Percentiles rank a stretch among this genome's conserved stretches.
phyloP scores from a whole-genome alignment of 1,140 invertebrate species.

The Ostrea edulis region DNA sequence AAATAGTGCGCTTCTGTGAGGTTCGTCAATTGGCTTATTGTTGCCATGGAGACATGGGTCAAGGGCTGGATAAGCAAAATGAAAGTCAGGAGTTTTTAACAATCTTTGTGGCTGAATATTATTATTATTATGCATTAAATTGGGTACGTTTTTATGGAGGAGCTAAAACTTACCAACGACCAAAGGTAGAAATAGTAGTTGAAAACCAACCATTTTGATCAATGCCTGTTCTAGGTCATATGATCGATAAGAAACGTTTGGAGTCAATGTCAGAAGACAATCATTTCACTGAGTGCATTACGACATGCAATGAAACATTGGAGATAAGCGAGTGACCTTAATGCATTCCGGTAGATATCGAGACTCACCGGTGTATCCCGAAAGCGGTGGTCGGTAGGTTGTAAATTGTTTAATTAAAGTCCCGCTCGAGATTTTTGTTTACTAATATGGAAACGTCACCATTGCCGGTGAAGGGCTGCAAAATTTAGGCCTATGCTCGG shows the following conservation, averaged over 20 bases:
- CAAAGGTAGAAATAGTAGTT: neutral
- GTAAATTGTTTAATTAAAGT: no score
- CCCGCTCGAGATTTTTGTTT: no score
- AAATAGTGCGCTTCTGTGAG: conserved; percentile 53
- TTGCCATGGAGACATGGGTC: conserved; percentile 46
- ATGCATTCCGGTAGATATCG: no score
- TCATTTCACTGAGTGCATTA: neutral
- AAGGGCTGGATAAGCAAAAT: neutral
- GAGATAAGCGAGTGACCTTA: neutral
- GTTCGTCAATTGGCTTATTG: conserved; percentile 44
- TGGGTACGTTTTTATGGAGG: neutral
- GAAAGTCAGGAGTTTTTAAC: neutral
- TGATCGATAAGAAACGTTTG: no score
- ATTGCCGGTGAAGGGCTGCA: no score
- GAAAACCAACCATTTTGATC: neutral
- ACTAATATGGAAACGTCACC: no score
- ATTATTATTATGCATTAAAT: neutral
- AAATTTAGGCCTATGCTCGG: no score
- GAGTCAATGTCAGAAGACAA: no score
- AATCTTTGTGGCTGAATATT: neutral
- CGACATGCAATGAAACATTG: neutral
- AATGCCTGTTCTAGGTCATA: neutral
- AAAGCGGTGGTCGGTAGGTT: no score
- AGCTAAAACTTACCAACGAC: neutral
- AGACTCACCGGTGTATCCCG: no score